These are phyloP conservation scores for Yponomeuta sedellus DNA, from an alignment of 2,888 invertebrate species.

Conservation along the genomic window DNA sequence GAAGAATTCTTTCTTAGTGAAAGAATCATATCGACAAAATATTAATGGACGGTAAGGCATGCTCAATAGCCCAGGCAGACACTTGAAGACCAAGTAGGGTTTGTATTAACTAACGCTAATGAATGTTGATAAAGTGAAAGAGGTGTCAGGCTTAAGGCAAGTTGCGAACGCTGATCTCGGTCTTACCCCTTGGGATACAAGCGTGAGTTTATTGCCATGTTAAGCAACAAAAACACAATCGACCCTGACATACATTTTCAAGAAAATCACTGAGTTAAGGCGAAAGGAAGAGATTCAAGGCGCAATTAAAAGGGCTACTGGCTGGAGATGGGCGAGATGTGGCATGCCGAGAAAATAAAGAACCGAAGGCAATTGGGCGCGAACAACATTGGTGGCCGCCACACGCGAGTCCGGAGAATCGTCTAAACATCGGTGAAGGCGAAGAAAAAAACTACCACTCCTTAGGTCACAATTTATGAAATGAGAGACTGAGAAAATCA, in stretches of 20 bases:
- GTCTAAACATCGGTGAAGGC: background rate
- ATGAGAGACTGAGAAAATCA: background rate
- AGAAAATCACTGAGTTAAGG: background rate
- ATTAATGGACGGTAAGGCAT: too few species aligned
- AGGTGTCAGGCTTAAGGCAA: too few species aligned
- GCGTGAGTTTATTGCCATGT: too few species aligned
- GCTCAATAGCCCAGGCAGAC: too few species aligned
- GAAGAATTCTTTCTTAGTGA: too few species aligned
- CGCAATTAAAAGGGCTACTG: constrained; percentile 47
- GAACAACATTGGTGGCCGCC: constrained; percentile 43
- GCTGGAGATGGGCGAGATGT: constrained; percentile 43
- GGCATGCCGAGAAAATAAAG: constrained; percentile 43
- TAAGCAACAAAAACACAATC: background rate
- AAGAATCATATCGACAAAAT: too few species aligned
- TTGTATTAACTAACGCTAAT: too few species aligned
- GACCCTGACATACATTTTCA: background rate
- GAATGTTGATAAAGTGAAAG: too few species aligned
- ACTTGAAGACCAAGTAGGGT: too few species aligned
- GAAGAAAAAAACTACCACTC: background rate
- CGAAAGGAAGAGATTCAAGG: constrained; percentile 28
- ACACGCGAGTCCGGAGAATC: constrained; percentile 35
- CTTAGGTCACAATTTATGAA: background rate
- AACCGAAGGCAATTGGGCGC: constrained; percentile 49
- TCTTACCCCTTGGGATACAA: too few species aligned
- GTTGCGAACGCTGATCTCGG: too few species aligned